These are phyloP conservation scores for Phyllotreta cruciferae DNA, from an alignment of 2,888 invertebrate species.

Conservation along the genomic window DNA sequence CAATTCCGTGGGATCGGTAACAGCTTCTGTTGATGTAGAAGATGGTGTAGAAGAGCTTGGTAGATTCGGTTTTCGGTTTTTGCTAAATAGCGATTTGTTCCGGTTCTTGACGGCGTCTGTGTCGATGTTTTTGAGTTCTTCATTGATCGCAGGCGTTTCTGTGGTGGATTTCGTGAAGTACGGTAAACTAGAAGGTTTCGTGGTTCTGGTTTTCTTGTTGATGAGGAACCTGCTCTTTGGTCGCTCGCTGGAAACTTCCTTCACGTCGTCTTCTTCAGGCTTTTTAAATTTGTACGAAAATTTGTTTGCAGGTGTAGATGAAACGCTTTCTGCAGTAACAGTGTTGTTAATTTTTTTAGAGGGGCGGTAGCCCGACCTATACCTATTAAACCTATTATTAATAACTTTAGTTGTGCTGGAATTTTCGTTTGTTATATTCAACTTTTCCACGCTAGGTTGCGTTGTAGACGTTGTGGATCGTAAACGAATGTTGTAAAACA, in stretches of 20 bases:
- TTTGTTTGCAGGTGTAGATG: constrained; percentile 35
- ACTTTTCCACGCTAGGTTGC: constrained; percentile 2
- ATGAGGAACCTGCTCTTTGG: constrained; percentile 43
- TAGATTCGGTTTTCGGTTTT: constrained; percentile 24
- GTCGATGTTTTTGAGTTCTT: constrained; percentile 56
- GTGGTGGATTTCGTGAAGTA: constrained; percentile 37
- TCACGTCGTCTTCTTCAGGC: constrained; percentile 16
- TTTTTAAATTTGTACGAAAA: constrained; percentile 32
- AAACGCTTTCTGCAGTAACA: constrained; percentile 25
- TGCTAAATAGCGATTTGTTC: constrained; percentile 63
- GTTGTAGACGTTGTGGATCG: constrained; percentile 31
- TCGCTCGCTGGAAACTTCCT: constrained; percentile 5
- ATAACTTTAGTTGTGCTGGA: background rate
- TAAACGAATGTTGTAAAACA: constrained; percentile 33
- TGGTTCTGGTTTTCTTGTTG: constrained; percentile 49
- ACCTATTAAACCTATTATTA: constrained; percentile 20
- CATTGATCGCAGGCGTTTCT: constrained; percentile 36
- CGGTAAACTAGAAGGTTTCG: constrained; percentile 24
- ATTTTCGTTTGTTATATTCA: background rate
- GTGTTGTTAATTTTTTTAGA: constrained; percentile 11
- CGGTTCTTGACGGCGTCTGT: constrained; percentile 63
- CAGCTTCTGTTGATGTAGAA: constrained; percentile 17
- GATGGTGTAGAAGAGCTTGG: constrained; percentile 21
- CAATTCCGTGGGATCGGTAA: constrained; percentile 27
- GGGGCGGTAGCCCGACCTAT: constrained; percentile 9